A percentile compares a stretch with the other conserved stretches of the same genome.
Evolutionary conservation across 2,113 vertebrate genomes (phyloP).

Genomic region (Mixornis gularis): DNA sequence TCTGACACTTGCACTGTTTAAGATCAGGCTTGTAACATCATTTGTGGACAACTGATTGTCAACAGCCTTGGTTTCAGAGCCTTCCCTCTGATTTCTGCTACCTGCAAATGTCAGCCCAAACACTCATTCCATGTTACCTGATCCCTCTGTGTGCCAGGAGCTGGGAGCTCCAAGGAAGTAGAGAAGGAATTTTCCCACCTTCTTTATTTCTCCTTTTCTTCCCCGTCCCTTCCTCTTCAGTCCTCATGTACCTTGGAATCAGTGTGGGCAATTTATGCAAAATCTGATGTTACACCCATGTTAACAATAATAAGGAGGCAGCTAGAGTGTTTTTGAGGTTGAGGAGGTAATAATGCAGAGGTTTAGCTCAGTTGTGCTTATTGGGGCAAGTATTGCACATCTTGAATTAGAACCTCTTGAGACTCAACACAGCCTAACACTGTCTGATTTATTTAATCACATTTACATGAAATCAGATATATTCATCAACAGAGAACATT

Average conservation of each 20-base stretch:
- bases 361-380: constrained; percentile 4
- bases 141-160: neutral
- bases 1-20: neutral
- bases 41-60: neutral
- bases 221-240: neutral
- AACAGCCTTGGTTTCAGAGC: neutral
- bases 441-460: constrained; percentile 50
- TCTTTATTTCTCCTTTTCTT: neutral
- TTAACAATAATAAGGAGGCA: neutral
- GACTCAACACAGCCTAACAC: neutral
- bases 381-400: constrained; percentile 1
- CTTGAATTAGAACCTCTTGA: constrained; percentile 29
- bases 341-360: neutral
- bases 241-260: neutral
- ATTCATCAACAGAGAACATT: neutral
- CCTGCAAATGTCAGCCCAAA: neutral
- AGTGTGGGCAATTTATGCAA: neutral
- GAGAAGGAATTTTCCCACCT: neutral
- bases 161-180: neutral
- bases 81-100: neutral
- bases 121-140: neutral
- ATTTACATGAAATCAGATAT: constrained; percentile 13
- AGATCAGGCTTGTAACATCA: neutral
- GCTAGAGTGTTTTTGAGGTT: neutral
- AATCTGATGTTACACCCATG: neutral